Base-by-base conservation (phyloP, 1,140 invertebrate genomes). In the Apis florea region DNA sequence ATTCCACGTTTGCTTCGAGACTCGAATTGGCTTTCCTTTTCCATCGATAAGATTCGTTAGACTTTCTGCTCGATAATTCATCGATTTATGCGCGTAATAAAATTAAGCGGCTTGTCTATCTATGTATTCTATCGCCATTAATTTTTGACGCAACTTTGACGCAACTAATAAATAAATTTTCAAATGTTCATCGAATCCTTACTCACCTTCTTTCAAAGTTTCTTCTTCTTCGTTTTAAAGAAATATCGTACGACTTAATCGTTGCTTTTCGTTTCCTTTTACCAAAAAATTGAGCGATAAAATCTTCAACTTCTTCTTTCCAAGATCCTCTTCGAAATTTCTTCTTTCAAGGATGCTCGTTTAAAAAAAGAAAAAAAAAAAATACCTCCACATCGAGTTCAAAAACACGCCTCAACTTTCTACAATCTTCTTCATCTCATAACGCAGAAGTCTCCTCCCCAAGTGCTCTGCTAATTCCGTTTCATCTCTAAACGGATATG, bases 61-160 rank as follows among this genome's bases (percentile, higher is more conserved):
- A 58, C 76, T 80, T 80, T 80, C 69, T 73, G 74, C 63, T 19
- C 40, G 31, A 56, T 54, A 54, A 49, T 73, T 80, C 74, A 80
- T 54, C 12, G n/a, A 40, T 19, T 17, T 31, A 21, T 40, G 26
- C 24, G 31, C 21, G 10, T 9, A 69, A 66, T 56, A 26, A 53
- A 26, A 66, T 17, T 12, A 19, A 58, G 11, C 54, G 26, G 19
- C 47, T 75, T 0, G 73, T 68, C 51, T 58, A 56, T 61, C 61
- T 54, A 76, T 51, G n/a, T 31, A 67, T 77, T 47, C n/a, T 11
- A 77, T 67, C 63, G 63, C 47, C 47, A 51, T 51, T 40, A 19
- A 40, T n/a, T 51, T 53, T 49, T 17, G 19, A 5, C 56, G 0
- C n/a, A 40, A 61, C 21, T 31, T n/a, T n/a, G n/a, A n/a, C n/a